A percentile compares a stretch with the other conserved stretches of the same genome.
Evolutionary conservation across 2,888 invertebrate species (phyloP).

Genomic region (Lasioglossum calceatum): DNA sequence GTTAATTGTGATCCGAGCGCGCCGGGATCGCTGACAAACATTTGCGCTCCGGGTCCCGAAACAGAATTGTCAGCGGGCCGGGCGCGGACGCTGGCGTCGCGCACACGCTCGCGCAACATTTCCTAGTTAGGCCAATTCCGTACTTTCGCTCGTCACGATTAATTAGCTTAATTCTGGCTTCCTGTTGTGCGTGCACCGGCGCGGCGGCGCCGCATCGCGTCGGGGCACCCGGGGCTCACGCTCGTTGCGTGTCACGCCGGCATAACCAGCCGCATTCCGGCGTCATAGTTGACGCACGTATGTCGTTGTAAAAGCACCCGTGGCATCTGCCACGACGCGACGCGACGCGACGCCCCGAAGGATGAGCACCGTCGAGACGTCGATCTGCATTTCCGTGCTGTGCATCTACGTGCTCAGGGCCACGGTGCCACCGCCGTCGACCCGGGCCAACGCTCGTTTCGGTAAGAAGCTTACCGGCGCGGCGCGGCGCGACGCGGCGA

Average conservation of each 20-base stretch:
- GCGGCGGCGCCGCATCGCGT: slow-evolving; percentile 2
- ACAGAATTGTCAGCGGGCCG: not conserved
- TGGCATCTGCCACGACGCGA: slow-evolving; percentile 47
- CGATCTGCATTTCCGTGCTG: slow-evolving; percentile 81
- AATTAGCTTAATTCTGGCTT: slow-evolving; percentile 81
- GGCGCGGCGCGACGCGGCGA: not conserved
- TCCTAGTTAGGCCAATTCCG: slow-evolving; percentile 77
- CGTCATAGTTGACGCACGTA: slow-evolving; percentile 66
- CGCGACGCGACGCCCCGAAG: slow-evolving; percentile 32
- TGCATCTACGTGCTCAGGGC: slow-evolving; percentile 78
- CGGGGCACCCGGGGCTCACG: slow-evolving; percentile 31
- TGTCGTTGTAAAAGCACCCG: slow-evolving; percentile 52
- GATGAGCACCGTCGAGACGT: slow-evolving; percentile 77
- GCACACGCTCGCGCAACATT: slow-evolving; percentile 56
- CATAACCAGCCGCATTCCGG: slow-evolving; percentile 67
- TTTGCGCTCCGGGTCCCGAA: not conserved
- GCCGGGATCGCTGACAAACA: not conserved
- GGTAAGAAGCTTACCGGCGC: slow-evolving; percentile 52
- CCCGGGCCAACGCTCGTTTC: slow-evolving; percentile 31
- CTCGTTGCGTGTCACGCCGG: slow-evolving; percentile 52
- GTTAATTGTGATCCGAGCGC: not conserved
- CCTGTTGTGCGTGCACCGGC: slow-evolving; percentile 74
- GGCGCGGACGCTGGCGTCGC: not conserved
- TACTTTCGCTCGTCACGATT: slow-evolving; percentile 79
- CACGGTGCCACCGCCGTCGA: slow-evolving; percentile 28